Evolutionary conservation across 2,888 invertebrate genomes (phyloP), one percentile per base, ranked within the genome.

Genomic region (Mythimna vitellina): DNA sequence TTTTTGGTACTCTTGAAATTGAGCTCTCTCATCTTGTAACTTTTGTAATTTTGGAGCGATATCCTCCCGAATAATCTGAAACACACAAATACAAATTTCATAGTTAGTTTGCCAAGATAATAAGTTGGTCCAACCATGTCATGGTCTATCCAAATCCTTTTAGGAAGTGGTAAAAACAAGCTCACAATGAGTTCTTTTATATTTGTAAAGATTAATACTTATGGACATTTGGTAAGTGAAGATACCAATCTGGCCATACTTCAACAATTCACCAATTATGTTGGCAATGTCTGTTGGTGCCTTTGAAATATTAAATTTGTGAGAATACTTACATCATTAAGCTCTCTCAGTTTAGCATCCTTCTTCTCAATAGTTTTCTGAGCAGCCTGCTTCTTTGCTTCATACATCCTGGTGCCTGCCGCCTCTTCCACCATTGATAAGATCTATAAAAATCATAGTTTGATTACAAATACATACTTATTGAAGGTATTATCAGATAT

Each of bases 391-490:
- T 98, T 98, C 92, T 99, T 99, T 1, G 97, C 97, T 93, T 99
- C 99, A 92, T 99, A 99, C 97, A 99, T 98, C 87, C 98, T 97
- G 0, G 99, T 99, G 1, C 99, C 99, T 0, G 99, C 99, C 10
- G 99, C 99, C 96, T 99, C 99, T 95, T 99, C 99, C 70, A 99
- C 98, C 99, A 99, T 99, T 0, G 98, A 98, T 68, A 99, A 96
- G 88, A 99, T 98, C 98, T 98, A 87, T 9, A 84, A 86, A 77
- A 62, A 67, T 17, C 22, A 70, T 22, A 46, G 10, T 32, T 42
- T 32, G 3, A 38, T 63, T 12, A 51, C 29, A 12, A 29, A 57
- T 49, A 2, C 17, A 49, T 20, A n/a, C 0, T 49, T 38, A 14
- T 9, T 54, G 8, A 17, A 35, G 1, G n/a, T 12, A 61, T 14